Percentiles rank a stretch among this genome's conserved stretches.
Conservation (phyloP, 1,140 invertebrate species). For the Brachionus paranguensis region DNA sequence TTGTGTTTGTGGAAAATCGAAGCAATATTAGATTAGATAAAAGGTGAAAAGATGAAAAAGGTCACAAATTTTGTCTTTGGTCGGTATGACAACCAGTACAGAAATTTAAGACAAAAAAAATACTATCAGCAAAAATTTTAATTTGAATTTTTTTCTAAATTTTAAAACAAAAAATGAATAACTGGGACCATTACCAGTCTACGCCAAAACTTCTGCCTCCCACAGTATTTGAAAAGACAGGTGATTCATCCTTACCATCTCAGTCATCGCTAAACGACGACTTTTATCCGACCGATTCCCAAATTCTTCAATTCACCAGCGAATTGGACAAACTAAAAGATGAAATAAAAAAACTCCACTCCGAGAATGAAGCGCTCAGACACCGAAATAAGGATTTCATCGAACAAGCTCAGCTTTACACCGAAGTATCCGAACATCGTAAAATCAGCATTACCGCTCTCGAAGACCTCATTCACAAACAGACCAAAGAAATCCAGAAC, state of each 20-base stretch:
- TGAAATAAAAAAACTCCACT: constrained; percentile 24
- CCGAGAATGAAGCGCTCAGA: not conserved
- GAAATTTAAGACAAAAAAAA: not conserved
- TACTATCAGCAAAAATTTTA: not conserved
- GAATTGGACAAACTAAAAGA: constrained; percentile 27
- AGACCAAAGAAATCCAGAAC: constrained; percentile 7
- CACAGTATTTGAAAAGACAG: constrained; percentile 12
- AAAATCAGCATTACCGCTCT: constrained; percentile 16
- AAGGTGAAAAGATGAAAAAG: not conserved
- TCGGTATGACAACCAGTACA: not conserved
- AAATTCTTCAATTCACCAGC: not conserved
- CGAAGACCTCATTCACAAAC: constrained; percentile 22
- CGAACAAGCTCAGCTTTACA: constrained; percentile 31
- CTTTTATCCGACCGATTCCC: not conserved
- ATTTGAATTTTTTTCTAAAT: not conserved
- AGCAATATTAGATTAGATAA: not conserved
- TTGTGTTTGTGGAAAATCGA: too few relatives aligned
- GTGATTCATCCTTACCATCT: constrained; percentile 4
- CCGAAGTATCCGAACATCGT: constrained; percentile 6
- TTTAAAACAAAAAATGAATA: not conserved
- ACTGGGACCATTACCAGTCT: constrained; percentile 36
- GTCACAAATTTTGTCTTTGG: not conserved
- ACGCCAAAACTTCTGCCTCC: constrained; percentile 32
- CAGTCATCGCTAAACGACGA: not conserved
- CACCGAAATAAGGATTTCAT: constrained; percentile 5